A percentile compares a stretch with the other conserved stretches of the same genome.
These are phyloP conservation scores for Hypolimnas misippus DNA, from an alignment of 2,888 invertebrate species.

Conservation along the genomic window DNA sequence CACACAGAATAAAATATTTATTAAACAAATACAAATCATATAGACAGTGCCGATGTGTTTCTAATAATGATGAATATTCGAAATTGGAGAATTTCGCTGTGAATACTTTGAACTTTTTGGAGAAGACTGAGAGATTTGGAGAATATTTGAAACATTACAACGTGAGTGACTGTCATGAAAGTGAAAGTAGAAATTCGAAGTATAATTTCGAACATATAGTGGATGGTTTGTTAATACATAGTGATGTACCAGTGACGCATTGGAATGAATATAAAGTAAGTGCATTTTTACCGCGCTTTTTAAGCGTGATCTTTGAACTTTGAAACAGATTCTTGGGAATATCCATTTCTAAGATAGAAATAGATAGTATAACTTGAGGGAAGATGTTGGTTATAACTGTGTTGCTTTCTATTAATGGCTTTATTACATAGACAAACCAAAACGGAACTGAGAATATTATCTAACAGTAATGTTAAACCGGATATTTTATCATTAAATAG, in stretches of 20 bases:
- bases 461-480: too few relatives aligned
- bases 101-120: slow-evolving; percentile 52
- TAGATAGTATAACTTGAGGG: too few relatives aligned
- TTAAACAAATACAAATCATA: slow-evolving; percentile 49
- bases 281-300: neutral
- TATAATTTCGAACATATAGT: slow-evolving; percentile 56
- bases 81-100: slow-evolving; percentile 49
- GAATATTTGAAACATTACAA: slow-evolving; percentile 55
- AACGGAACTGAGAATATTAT: too few relatives aligned
- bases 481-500: too few relatives aligned
- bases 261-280: slow-evolving; percentile 74
- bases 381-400: too few relatives aligned
- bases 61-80: slow-evolving; percentile 29
- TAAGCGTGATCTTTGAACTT: neutral
- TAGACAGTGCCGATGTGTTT: slow-evolving; percentile 49
- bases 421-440: too few relatives aligned
- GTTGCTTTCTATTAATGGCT: too few relatives aligned
- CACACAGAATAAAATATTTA: slow-evolving; percentile 51
- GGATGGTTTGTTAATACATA: slow-evolving; percentile 57
- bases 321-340: too few relatives aligned
- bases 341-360: too few relatives aligned
- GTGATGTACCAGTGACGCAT: slow-evolving; percentile 61
- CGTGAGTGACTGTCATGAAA: slow-evolving; percentile 54
- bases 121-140: slow-evolving; percentile 53
- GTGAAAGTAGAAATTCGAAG: slow-evolving; percentile 34